Percentiles rank a stretch among this genome's conserved stretches.
phyloP scores from a whole-genome alignment of 2,113 vertebrate genomes.

The Austrofundulus limnaeus region DNA sequence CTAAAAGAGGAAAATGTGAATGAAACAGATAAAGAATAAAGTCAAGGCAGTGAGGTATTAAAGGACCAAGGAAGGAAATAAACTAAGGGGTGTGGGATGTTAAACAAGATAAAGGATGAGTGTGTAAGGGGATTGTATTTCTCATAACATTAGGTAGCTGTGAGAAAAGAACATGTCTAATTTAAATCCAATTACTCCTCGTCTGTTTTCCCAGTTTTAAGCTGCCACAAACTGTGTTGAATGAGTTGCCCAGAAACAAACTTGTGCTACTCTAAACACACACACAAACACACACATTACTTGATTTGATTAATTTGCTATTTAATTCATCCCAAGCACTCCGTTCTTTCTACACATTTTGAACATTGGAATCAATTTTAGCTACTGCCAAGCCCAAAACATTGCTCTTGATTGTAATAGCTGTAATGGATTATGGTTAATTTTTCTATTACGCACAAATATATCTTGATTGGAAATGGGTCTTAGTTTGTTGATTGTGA shows the following conservation, averaged over 20 bases:
- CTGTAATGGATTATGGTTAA: conserved; percentile 40
- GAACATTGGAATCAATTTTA: conserved; percentile 46
- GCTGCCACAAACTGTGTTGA: conserved; percentile 39
- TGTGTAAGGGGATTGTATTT: conserved; percentile 26
- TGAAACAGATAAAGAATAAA: conserved; percentile 11
- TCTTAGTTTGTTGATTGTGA: conserved; percentile 16
- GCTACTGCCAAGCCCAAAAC: conserved; percentile 13
- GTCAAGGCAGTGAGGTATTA: conserved; percentile 20
- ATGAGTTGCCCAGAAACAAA: conserved; percentile 40
- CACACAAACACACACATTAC: conserved; percentile 16
- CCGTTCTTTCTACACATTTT: conserved; percentile 11
- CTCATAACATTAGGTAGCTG: conserved; percentile 51
- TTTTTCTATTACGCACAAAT: conserved; percentile 48
- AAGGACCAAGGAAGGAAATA: not conserved
- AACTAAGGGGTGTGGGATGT: conserved; percentile 19
- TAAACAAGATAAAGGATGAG: conserved; percentile 23
- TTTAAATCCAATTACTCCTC: conserved; percentile 70
- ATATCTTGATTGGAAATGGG: conserved; percentile 32
- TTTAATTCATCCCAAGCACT: conserved; percentile 29
- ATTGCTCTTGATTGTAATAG: conserved; percentile 50
- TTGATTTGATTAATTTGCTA: conserved; percentile 44
- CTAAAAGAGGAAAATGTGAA: not conserved
- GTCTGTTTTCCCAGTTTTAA: conserved; percentile 49
- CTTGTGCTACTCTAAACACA: conserved; percentile 8
- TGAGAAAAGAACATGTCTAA: conserved; percentile 63